Evolutionary conservation across 2,888 invertebrate genomes (phyloP), one percentile per base, ranked within the genome.

Genomic region (Philereme vetulata): DNA sequence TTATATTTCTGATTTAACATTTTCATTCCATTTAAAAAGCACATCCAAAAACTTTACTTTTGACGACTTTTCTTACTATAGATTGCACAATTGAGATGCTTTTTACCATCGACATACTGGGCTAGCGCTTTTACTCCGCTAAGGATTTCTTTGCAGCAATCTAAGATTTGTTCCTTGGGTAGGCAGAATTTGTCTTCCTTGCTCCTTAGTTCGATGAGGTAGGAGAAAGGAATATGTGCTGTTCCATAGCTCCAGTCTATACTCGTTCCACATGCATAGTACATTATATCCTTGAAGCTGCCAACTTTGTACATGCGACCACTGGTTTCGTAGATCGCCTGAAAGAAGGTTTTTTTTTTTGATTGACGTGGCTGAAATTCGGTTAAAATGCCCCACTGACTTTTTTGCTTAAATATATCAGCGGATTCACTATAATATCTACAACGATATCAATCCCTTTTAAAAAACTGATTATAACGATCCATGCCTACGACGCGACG

Each of bases 191-290:
- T 82, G 62, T 85, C 78, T 44, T 83, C 77, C 62, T 86, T 90
- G 63, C 89, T 83, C 60, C 88, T 80, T 42, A 92, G 62, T 64
- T 92, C 92, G 6, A 91, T 62, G 33, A 92, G 84, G 56, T 90
- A 92, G 0, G 92, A 85, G 68, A 82, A 92, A 0, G 90, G 92
- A 35, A 92, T 89, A 3, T 75, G 81, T 10, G 89, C 91, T 3
- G 83, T 81, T 4, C 89, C 90, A 50, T 92, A 91, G 63, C 90
- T 90, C 91, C 92, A 92, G 65, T 92, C 92, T 36, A 90, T 87
- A 64, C 92, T 92, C 1, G 91, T 91, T 0, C 92, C 92, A 48
- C 79, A 74, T 0, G 92, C 90, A 48, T 75, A 77, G 62, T 91
- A 92, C 90, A 90, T 92, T 0, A 91, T 72, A 60, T 91, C 90